phyloP scores from a whole-genome alignment of 2,888 invertebrate species.

The Baronia brevicornis region DNA sequence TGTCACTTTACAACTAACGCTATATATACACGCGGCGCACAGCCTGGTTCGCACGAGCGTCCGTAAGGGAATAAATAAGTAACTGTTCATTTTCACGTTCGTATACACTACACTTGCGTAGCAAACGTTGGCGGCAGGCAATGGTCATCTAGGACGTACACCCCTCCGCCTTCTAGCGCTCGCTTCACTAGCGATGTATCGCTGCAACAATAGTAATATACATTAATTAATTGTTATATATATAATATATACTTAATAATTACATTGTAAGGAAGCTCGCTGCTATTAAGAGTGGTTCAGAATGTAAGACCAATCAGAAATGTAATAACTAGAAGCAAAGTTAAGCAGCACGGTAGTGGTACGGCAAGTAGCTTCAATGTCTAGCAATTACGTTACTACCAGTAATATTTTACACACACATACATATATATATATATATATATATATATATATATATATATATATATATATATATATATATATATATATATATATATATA shows the following conservation, averaged over 20 bases:
- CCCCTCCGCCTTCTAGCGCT: slow-evolving; percentile 78
- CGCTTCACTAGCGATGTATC: slow-evolving; percentile 82
- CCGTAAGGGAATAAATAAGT: slow-evolving; percentile 64
- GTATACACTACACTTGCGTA: slow-evolving; percentile 82
- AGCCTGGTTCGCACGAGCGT: slow-evolving; percentile 71
- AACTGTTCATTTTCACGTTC: slow-evolving; percentile 46
- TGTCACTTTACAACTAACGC: slow-evolving; percentile 71
- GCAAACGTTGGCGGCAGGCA: slow-evolving; percentile 84
- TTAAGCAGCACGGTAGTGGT: too few species aligned
- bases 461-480: too few species aligned
- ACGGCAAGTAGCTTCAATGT: too few species aligned
- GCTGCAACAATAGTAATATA: slow-evolving; percentile 60
- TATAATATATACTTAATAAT: background rate
- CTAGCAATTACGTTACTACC: too few species aligned
- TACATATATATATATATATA: too few species aligned
- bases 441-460: too few species aligned
- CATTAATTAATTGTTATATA: slow-evolving; percentile 12
- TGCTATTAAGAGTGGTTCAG: too few species aligned
- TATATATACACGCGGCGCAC: slow-evolving; percentile 75
- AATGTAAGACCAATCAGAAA: too few species aligned
- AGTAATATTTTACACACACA: too few species aligned
- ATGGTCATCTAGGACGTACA: slow-evolving; percentile 86
- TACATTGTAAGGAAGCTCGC: too few species aligned
- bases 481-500: too few species aligned
- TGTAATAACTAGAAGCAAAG: too few species aligned